These are phyloP conservation scores for Ornithoptera alexandrae DNA, from an alignment of 2,888 invertebrate species.

Conservation along the genomic window DNA sequence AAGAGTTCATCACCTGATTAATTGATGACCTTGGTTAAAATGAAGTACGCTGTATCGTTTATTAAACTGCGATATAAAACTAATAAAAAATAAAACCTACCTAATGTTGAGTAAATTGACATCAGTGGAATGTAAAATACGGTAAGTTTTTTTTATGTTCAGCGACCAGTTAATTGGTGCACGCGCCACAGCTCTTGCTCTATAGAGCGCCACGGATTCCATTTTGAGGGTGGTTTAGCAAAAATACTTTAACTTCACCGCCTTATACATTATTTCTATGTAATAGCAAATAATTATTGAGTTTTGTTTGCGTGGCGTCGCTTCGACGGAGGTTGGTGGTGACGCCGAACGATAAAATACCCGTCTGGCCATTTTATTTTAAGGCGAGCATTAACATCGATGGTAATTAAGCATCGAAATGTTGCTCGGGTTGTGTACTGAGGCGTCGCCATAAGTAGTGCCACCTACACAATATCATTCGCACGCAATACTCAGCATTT, in stretches of 20 bases:
- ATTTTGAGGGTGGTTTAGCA: constrained; percentile 17
- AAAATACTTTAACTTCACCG: constrained; percentile 24
- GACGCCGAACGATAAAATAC: constrained; percentile 56
- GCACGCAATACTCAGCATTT: constrained; percentile 32
- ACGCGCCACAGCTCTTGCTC: constrained; percentile 15
- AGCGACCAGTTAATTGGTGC: constrained; percentile 19
- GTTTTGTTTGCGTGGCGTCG: constrained; percentile 40
- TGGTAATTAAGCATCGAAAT: constrained; percentile 73
- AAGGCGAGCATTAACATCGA: constrained; percentile 58
- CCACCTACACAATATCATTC: constrained; percentile 41
- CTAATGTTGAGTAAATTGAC: constrained; percentile 21
- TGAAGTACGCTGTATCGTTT: too few species aligned
- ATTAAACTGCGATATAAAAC: too few species aligned
- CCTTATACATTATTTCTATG: constrained; percentile 27
- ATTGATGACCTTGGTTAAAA: too few species aligned
- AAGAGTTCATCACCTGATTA: too few species aligned
- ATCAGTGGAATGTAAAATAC: constrained; percentile 23
- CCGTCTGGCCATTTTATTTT: constrained; percentile 59
- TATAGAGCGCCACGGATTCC: constrained; percentile 24
- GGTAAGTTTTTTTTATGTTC: constrained; percentile 15
- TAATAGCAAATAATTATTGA: constrained; percentile 27
- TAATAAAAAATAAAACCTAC: not conserved
- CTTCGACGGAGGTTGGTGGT: constrained; percentile 37
- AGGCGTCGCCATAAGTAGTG: constrained; percentile 66
- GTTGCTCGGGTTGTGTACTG: constrained; percentile 49